Conservation (phyloP, 2,113 vertebrate genomes). For the Poicephalus gulielmi region DNA sequence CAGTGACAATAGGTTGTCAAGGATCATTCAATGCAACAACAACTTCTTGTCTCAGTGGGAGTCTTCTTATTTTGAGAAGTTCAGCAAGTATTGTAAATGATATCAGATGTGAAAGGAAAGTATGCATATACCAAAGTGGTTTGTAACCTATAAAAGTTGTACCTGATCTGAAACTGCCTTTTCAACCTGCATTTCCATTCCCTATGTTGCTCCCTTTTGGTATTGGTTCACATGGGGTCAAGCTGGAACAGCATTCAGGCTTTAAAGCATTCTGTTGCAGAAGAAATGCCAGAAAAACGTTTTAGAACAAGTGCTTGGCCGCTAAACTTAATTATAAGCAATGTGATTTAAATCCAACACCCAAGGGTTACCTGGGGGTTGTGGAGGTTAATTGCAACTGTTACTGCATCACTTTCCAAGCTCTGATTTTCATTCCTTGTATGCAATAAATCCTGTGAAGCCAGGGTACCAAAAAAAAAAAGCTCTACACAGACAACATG, state of each 20-base stretch:
- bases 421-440: background rate
- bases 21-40: background rate
- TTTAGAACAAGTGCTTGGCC: background rate
- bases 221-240: background rate
- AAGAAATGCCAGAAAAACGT: background rate
- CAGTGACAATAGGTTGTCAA: background rate
- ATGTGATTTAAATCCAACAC: background rate
- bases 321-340: constrained; percentile 17
- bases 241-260: background rate
- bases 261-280: background rate
- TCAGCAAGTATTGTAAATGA: background rate
- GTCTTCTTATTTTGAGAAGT: background rate
- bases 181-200: background rate
- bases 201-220: accelerated
- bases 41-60: background rate
- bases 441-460: background rate
- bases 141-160: background rate
- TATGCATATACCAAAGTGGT: background rate
- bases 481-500: background rate
- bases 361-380: background rate
- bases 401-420: background rate
- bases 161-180: background rate
- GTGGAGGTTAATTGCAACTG: background rate
- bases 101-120: background rate
- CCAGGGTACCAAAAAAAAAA: background rate